Percentiles rank a stretch among this genome's conserved stretches.
phyloP scores from a whole-genome alignment of 2,797 vertebrate genomes.

The Sebastes kiyomatsui region DNA sequence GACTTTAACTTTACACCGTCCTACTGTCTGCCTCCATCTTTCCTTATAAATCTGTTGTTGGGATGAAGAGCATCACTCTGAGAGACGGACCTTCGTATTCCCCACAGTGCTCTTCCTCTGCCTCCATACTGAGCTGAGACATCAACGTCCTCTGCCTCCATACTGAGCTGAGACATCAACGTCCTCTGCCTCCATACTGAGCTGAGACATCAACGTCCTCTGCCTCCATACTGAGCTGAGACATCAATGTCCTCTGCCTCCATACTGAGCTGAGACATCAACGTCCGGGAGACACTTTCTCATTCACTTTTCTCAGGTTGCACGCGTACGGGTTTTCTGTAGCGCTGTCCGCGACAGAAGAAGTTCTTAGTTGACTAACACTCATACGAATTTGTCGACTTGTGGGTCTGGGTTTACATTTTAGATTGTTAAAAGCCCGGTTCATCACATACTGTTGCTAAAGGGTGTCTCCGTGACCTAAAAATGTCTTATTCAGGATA shows the following conservation, averaged over 20 bases:
- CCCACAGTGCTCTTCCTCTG: constrained; percentile 66
- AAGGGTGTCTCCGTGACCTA: too few relatives aligned
- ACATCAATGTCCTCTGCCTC: too few relatives aligned
- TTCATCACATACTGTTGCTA: too few relatives aligned
- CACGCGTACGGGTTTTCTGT: neutral
- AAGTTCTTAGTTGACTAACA: too few relatives aligned
- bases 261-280: too few relatives aligned
- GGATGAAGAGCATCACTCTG: neutral
- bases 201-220: neutral
- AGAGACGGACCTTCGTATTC: constrained; percentile 59
- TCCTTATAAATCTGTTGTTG: neutral
- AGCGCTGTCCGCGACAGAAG: too few relatives aligned
- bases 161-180: too few relatives aligned
- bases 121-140: neutral
- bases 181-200: neutral
- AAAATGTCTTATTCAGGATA: too few relatives aligned
- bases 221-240: too few relatives aligned
- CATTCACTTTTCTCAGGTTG: constrained; percentile 15
- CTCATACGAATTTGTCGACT: too few relatives aligned
- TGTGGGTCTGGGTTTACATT: too few relatives aligned
- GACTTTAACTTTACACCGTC: neutral
- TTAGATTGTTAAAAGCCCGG: too few relatives aligned
- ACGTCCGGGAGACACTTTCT: constrained; percentile 6
- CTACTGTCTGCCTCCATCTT: neutral
- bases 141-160: neutral